These are phyloP conservation scores for Stictonetta naevosa DNA, from an alignment of 2,113 vertebrate genomes.

Conservation along the genomic window DNA sequence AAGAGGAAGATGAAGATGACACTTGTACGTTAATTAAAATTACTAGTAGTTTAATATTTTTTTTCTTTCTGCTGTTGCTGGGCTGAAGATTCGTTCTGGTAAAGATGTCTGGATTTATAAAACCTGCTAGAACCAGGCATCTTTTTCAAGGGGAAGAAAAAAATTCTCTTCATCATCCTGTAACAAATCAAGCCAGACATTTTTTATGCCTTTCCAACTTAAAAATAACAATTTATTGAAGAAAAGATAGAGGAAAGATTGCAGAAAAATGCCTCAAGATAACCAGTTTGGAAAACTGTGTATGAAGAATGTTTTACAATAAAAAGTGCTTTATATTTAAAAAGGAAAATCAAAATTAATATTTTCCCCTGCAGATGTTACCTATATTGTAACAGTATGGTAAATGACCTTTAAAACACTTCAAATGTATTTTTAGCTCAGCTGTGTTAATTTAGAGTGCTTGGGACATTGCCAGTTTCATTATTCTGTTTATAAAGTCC, in stretches of 20 bases:
- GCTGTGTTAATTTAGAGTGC: neutral
- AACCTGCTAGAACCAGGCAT: neutral
- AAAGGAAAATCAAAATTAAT: neutral
- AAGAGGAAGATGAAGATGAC: rapidly evolving
- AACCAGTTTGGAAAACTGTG: neutral
- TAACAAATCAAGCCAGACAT: neutral
- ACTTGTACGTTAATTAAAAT: neutral
- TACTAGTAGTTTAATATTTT: neutral
- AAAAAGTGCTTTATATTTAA: neutral
- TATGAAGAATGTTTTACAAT: neutral
- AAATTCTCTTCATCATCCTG: neutral
- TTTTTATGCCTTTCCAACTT: neutral
- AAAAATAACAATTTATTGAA: neutral
- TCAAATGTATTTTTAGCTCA: conserved; percentile 23
- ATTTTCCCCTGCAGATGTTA: neutral
- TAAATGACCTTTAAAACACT: conserved; percentile 1
- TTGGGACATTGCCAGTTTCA: conserved; percentile 33
- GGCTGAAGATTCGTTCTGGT: neutral
- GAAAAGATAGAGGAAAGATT: neutral
- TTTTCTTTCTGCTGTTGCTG: neutral
- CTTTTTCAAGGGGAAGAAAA: neutral
- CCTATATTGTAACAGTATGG: neutral
- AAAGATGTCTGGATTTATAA: neutral
- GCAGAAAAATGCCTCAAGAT: neutral
- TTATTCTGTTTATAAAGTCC: conserved; percentile 63